Evolutionary conservation across 2,888 invertebrate genomes (phyloP), one percentile per base, ranked within the genome.

Genomic region (Troides helena): DNA sequence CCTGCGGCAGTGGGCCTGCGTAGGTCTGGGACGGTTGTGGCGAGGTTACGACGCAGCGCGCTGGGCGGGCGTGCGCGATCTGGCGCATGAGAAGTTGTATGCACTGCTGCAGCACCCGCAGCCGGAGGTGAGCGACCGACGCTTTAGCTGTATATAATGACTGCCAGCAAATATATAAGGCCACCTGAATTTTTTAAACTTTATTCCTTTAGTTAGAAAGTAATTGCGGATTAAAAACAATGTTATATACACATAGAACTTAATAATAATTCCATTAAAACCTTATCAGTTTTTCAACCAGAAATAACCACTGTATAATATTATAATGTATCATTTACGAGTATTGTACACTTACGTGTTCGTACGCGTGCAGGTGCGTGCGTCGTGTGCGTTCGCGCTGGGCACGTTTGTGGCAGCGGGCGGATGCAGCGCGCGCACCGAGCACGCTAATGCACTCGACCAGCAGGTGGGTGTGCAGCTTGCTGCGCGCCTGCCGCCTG

Each of bases 61-160:
- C 75, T 99, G 99, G 99, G 97, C 97, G 70, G 99, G 98, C 23
- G 99, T 98, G 30, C 93, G 99, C 17, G 98, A 99, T 86, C 95
- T 96, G 77, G 99, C 99, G n/a, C 98, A 99, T 87, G 99, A 99
- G 86, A 99, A 99, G 87, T 94, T 99, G 17, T 97, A 96, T 82
- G 94, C 93, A 63, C 92, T 98, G 74, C 91, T 99, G 66, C 93
- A 93, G 72, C 98, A 99, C 90, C 93, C 95, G 2, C 95, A 96
- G 61, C 98, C 99, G 1, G 99, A 99, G 94, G 98, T 83, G 21
- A 46, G 6, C 12, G 46, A 46, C 12, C 46, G 14, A 3, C 46
- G 46, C 46, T 4, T 14, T 14, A 14, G 46, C 46, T 46, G 46
- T 46, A 46, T 12, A 1, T 2, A 4, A 46, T 46, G 14, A 17